Evolutionary conservation across 2,113 vertebrate genomes (phyloP).

Genomic region (Epinephelus fuscoguttatus): DNA sequence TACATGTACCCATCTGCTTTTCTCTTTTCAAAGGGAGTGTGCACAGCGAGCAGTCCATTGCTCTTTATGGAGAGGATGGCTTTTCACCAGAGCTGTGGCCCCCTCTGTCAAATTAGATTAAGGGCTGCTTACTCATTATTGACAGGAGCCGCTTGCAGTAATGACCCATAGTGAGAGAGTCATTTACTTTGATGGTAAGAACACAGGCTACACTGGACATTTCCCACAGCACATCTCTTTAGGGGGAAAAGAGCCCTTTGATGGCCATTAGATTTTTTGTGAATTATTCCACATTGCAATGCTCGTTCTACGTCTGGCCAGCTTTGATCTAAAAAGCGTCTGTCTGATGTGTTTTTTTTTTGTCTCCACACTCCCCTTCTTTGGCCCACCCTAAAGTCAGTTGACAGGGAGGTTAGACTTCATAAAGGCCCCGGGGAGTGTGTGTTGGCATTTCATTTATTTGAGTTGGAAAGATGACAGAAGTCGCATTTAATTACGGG

Average conservation of each 20-base stretch:
- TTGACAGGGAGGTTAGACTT: constrained; percentile 70
- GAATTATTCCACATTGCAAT: constrained; percentile 58
- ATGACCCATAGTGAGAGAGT: constrained; percentile 74
- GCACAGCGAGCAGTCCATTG: constrained; percentile 53
- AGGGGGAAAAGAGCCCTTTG: constrained; percentile 51
- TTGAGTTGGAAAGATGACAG: constrained; percentile 74
- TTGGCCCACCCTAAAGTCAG: constrained; percentile 65
- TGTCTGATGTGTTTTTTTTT: constrained; percentile 43
- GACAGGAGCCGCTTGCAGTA: constrained; percentile 75
- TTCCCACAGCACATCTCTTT: constrained; percentile 59
- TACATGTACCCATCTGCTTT: not conserved
- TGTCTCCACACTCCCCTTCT: constrained; percentile 17
- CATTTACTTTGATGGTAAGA: constrained; percentile 75
- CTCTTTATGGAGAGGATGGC: constrained; percentile 66
- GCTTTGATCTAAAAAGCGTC: constrained; percentile 70
- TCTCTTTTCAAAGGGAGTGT: constrained; percentile 17
- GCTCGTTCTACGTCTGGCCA: constrained; percentile 32
- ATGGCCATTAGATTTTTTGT: constrained; percentile 53
- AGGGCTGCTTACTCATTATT: constrained; percentile 76
- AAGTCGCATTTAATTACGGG: constrained; percentile 78
- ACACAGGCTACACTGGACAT: constrained; percentile 64
- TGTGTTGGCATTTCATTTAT: constrained; percentile 70
- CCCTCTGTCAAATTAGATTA: constrained; percentile 76
- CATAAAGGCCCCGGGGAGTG: constrained; percentile 62
- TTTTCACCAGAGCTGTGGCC: constrained; percentile 68